phyloP scores from a whole-genome alignment of 2,888 invertebrate species.

The Lepidochitona cinerea region DNA sequence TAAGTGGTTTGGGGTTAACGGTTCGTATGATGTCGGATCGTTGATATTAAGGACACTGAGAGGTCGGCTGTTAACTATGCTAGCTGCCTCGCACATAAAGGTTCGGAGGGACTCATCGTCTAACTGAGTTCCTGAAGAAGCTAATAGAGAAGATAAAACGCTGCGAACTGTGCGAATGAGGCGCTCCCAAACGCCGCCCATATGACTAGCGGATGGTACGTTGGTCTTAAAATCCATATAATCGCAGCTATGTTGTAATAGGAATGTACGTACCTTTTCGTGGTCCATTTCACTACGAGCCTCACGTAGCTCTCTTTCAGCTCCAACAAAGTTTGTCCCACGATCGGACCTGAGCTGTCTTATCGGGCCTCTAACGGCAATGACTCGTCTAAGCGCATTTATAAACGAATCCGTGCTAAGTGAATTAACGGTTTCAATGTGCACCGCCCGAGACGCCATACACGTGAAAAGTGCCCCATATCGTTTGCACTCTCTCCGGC shows the following conservation, averaged over 20 bases:
- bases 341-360: conserved; percentile 26
- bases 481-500: conserved; percentile 50
- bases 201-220: conserved; percentile 41
- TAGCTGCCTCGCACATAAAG: conserved; percentile 28
- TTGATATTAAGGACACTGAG: conserved; percentile 20
- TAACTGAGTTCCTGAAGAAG: conserved; percentile 9
- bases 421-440: conserved; percentile 42
- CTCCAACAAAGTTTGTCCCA: conserved; percentile 38
- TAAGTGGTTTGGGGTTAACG: conserved; percentile 10
- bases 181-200: conserved; percentile 48
- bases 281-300: conserved; percentile 19
- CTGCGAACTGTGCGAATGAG: conserved; percentile 39
- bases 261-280: conserved; percentile 12
- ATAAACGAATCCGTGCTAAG: conserved; percentile 38
- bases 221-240: conserved; percentile 34
- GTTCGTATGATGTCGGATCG: conserved; percentile 14
- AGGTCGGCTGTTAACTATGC: conserved; percentile 32
- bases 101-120: conserved; percentile 31
- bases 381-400: conserved; percentile 31
- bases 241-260: conserved; percentile 19
- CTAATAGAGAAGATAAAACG: conserved; percentile 27
- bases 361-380: conserved; percentile 35
- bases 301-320: conserved; percentile 21
- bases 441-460: conserved; percentile 52
- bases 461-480: conserved; percentile 61